A percentile compares a stretch with the other conserved stretches of the same genome.
Conservation (phyloP, 2,113 vertebrate species). For the Gnathonemus longibarbis region DNA sequence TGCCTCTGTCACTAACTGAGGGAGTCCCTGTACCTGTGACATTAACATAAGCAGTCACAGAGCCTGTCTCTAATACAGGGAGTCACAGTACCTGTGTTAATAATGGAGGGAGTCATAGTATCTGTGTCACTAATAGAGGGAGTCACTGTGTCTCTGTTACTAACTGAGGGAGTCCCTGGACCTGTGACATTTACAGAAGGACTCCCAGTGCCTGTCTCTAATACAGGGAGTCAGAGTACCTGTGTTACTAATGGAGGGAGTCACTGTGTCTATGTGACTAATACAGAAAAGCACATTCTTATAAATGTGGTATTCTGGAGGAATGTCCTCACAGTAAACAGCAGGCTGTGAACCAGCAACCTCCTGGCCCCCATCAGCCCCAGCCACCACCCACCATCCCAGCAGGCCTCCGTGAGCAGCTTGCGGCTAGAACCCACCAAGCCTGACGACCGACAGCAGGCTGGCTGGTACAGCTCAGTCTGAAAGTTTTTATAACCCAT, state of each 20-base stretch:
- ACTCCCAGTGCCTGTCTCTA: background rate
- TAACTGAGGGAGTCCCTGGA: background rate
- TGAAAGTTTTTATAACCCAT: background rate
- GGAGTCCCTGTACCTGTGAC: too few species aligned
- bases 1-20: background rate
- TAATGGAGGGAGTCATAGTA: background rate
- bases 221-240: background rate
- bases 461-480: background rate
- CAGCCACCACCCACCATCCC: background rate
- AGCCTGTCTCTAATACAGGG: background rate
- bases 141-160: background rate
- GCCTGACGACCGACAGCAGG: background rate
- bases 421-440: background rate
- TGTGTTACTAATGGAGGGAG: background rate
- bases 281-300: background rate
- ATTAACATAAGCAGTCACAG: too few species aligned
- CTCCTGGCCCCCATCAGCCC: background rate
- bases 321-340: background rate
- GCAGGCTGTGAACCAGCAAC: background rate
- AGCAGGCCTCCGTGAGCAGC: background rate
- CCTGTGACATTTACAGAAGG: background rate
- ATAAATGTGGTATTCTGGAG: background rate
- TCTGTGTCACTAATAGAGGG: background rate
- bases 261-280: background rate
- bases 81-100: background rate